A percentile compares a stretch with the other conserved stretches of the same genome.
Evolutionary conservation across 2,888 invertebrate species (phyloP).

Genomic region (Ennomos erosarius): DNA sequence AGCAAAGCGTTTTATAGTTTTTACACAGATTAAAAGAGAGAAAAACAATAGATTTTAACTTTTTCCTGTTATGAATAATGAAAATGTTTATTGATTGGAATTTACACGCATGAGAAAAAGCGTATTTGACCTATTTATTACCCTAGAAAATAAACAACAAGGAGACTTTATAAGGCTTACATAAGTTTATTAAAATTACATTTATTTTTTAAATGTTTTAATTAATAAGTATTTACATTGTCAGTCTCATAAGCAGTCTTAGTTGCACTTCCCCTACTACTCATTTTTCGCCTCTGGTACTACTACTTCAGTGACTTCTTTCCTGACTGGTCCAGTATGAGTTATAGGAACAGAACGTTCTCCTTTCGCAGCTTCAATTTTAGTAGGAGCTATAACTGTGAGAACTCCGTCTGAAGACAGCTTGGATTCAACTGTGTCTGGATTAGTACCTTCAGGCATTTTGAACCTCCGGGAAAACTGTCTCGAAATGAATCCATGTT

Average conservation of each 20-base stretch:
- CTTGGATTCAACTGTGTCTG: slow-evolving; percentile 89
- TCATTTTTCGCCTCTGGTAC: slow-evolving; percentile 31
- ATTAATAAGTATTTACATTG: no score
- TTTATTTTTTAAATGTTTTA: no score
- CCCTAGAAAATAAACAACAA: no score
- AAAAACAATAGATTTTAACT: no score
- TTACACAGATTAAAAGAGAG: no score
- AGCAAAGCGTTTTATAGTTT: no score
- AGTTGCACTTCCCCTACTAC: slow-evolving; percentile 1
- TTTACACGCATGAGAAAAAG: no score
- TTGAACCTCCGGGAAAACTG: slow-evolving; percentile 89
- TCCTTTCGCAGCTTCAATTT: slow-evolving; percentile 57
- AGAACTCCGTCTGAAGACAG: slow-evolving; percentile 92
- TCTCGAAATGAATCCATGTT: slow-evolving; percentile 90
- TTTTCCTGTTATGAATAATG: no score
- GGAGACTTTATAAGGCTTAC: no score
- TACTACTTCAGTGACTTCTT: slow-evolving; percentile 52
- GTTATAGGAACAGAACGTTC: slow-evolving; percentile 85
- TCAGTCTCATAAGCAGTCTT: slow-evolving; percentile 37
- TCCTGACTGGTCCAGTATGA: slow-evolving; percentile 84
- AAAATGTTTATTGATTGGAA: no score
- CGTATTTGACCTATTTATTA: no score
- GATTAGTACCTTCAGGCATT: slow-evolving; percentile 89
- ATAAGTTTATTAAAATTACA: no score
- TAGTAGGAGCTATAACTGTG: slow-evolving; percentile 87